These are phyloP conservation scores for Acanthosoma haemorrhoidale DNA, from an alignment of 2,888 invertebrate genomes.

Conservation along the genomic window DNA sequence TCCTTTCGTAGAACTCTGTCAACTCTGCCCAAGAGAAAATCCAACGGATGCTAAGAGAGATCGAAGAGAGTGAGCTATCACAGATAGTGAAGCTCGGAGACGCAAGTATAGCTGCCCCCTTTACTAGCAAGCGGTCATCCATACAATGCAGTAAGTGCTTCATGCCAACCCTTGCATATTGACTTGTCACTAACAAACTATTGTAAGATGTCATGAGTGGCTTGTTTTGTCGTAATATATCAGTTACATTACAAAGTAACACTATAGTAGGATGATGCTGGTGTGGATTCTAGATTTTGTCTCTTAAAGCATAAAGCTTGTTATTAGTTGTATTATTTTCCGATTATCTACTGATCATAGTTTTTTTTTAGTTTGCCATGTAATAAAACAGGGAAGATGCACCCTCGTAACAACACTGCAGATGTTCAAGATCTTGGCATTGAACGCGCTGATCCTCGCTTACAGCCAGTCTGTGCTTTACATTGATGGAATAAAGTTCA, in stretches of 20 bases:
- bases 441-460: constrained; percentile 94
- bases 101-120: constrained; percentile 98
- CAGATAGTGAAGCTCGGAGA: constrained; percentile 94
- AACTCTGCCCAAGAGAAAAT: constrained; percentile 50
- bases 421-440: constrained; percentile 99
- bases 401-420: constrained; percentile 98
- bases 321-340: no score
- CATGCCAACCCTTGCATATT: no score
- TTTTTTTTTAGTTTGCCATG: constrained; percentile 81
- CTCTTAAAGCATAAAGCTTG: no score
- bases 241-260: neutral
- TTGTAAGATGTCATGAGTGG: neutral
- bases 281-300: no score
- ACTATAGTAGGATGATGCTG: neutral
- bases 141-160: constrained; percentile 80
- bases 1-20: constrained; percentile 41
- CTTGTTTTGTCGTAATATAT: neutral
- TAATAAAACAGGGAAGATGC: constrained; percentile 98
- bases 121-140: constrained; percentile 94
- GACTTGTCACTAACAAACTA: constrained; percentile 12
- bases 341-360: no score
- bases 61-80: constrained; percentile 80
- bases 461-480: constrained; percentile 98
- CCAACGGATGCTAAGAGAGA: constrained; percentile 70
- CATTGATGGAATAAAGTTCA: constrained; percentile 94